A percentile compares a stretch with the other conserved stretches of the same genome.
phyloP scores from a whole-genome alignment of 2,888 invertebrate species.

The Temnothorax rugatulus region DNA sequence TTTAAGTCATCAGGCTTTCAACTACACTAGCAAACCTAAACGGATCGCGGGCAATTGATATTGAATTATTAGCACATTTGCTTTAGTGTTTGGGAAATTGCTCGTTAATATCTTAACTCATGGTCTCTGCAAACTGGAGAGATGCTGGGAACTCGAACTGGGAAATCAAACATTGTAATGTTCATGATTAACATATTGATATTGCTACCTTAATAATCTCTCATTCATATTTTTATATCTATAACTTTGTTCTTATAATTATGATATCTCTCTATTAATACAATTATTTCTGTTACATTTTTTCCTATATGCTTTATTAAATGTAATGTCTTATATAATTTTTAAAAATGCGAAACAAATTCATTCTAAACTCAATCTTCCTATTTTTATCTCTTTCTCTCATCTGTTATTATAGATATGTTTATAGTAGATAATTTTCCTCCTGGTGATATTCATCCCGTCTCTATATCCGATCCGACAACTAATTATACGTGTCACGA shows the following conservation, averaged over 20 bases:
- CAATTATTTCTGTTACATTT: not conserved
- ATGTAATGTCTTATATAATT: not conserved
- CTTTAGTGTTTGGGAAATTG: conserved; percentile 32
- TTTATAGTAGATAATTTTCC: not conserved
- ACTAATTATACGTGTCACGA: conserved; percentile 37
- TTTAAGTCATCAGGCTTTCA: not conserved
- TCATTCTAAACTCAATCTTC: not conserved
- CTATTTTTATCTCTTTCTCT: not conserved
- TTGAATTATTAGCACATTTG: conserved; percentile 32
- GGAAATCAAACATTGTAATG: not conserved
- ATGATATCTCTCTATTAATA: not conserved
- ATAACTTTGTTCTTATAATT: not conserved
- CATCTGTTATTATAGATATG: not conserved
- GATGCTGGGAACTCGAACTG: not conserved
- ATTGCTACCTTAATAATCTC: not conserved
- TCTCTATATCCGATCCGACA: conserved; percentile 32
- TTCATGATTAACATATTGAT: not conserved
- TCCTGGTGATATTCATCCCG: not conserved
- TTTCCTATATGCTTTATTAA: not conserved
- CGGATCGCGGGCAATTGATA: not conserved
- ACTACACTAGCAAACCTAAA: not conserved
- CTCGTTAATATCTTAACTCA: conserved; percentile 38
- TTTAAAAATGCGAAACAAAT: not conserved
- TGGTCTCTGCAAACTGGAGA: conserved; percentile 1
- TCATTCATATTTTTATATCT: not conserved